A percentile compares a stretch with the other conserved stretches of the same genome.
Conservation (phyloP, 2,888 invertebrate genomes). For the Nezara viridula region DNA sequence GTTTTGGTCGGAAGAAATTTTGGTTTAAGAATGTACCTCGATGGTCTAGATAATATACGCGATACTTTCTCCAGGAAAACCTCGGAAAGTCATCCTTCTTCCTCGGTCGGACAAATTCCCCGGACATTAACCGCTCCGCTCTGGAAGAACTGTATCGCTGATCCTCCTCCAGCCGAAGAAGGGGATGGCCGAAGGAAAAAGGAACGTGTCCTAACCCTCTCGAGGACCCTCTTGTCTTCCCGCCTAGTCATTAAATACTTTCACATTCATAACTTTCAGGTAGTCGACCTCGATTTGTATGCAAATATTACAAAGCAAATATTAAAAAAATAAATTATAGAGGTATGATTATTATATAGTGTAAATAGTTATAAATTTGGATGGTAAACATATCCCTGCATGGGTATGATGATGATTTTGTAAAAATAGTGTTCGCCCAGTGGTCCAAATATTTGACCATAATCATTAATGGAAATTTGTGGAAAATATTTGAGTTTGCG, state of each 20-base stretch:
- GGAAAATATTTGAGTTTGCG: no score
- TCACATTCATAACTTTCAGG: not conserved
- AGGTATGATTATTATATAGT: no score
- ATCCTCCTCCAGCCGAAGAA: not conserved
- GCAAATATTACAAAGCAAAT: not conserved
- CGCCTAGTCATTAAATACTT: slow-evolving; percentile 17
- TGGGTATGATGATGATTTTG: no score
- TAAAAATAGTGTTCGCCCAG: no score
- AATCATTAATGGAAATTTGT: no score
- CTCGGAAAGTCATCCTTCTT: not conserved
- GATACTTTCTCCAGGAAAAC: slow-evolving; percentile 8
- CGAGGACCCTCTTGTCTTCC: not conserved
- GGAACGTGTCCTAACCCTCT: not conserved
- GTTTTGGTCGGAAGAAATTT: no score
- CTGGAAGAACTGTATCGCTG: not conserved
- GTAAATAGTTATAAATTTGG: no score
- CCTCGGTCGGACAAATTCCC: not conserved
- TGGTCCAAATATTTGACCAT: no score
- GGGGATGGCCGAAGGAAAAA: not conserved
- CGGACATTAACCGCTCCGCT: not conserved
- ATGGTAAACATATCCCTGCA: no score
- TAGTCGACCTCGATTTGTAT: not conserved
- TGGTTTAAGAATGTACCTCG: no score
- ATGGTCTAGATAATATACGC: not conserved
- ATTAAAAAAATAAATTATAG: no score